Base-by-base conservation (phyloP, 2,888 invertebrate genomes). In the Agriotes lineatus region DNA sequence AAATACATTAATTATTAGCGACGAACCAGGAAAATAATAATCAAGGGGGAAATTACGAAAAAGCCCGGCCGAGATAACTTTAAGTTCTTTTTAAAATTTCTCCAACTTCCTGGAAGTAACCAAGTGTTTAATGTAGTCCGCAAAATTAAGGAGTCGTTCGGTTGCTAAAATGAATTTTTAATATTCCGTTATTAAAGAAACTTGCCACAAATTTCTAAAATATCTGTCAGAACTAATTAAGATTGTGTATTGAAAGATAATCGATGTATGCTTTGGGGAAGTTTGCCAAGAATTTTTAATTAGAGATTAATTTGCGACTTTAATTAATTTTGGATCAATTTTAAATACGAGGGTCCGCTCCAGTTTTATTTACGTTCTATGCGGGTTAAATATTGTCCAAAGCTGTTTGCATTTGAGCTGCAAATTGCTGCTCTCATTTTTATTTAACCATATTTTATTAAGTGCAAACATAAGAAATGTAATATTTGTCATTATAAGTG, bases 211-310 rank as follows among this genome's bases (percentile, higher is more conserved):
- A 48, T 42, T 65, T 65, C 30, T 48, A 45, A 57, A 37, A 67
- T 54, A 67, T 56, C 58, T 62, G 22, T 56, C 50, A 56, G 37
- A 56, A 48, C 62, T 65, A 69, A 69, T 71, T 69, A 71, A 69
- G 69, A 66, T 69, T 62, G 58, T 60, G 63, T 63, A 66, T 69
- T 63, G 62, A 59, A 57, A 69, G 66, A 48, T 67, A 72, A 68
- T 67, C 59, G 52, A 60, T 58, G 67, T 54, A 62, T 56, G 69
- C 52, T 52, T 30, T 45, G 25, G 10, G 20, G 19, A 50, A 67
- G 59, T 44, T 69, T 58, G 42, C 39, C 50, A 67, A 72, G 67
- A 63, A 72, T 67, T 72, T 69, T 69, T 67, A 72, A 69, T 67
- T 67, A 67, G 64, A 61, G 63, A 69, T 71, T 66, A 71, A 71